Evolutionary conservation across 2,888 invertebrate species (phyloP), one percentile per base, ranked within the genome.

Genomic region (Koerneria pararmatus): DNA sequence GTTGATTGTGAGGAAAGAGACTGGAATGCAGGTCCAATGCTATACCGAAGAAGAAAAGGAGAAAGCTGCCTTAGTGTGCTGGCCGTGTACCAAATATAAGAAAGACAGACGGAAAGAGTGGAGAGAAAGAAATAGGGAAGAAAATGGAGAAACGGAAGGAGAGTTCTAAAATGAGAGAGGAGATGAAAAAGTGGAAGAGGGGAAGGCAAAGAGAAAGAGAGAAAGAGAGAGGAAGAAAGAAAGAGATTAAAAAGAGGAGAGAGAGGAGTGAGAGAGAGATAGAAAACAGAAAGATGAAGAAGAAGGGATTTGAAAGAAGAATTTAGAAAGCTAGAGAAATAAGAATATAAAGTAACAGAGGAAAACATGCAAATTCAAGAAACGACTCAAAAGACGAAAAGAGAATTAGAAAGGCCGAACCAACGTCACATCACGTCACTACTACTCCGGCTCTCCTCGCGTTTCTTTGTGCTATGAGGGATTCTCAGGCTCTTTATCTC

Each of bases 381-480:
- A 46, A 15, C 19, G 11, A 46, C 19, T 46, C 11, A 46, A 46
- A n/a, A 46, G 46, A 46, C n/a, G 37, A 22, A n/a, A 51, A 29
- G 22, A 54, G 31, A 54, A 54, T 32, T 54, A 31, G 57, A 57
- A 35, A 34, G 34, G 2, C 34, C 11, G 24, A 35, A 35, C 6
- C 24, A 35, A 34, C 54, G 54, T 54, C 54, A 54, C 31, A 1
- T 54, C 54, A 54, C 54, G 54, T 54, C 54, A 54, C 34, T 19
- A 31, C 19, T 32, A 54, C 34, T 31, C 54, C 54, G 31, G 54
- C 54, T n/a, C n/a, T n/a, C n/a, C n/a, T n/a, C n/a, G n/a, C n/a
- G n/a, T n/a, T n/a, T n/a, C n/a, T n/a, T n/a, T n/a, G n/a, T n/a
- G n/a, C n/a, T n/a, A n/a, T n/a, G n/a, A n/a, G n/a, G n/a, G n/a